These are phyloP conservation scores for Tiliqua scincoides DNA, from an alignment of 2,113 vertebrate genomes.

Conservation along the genomic window DNA sequence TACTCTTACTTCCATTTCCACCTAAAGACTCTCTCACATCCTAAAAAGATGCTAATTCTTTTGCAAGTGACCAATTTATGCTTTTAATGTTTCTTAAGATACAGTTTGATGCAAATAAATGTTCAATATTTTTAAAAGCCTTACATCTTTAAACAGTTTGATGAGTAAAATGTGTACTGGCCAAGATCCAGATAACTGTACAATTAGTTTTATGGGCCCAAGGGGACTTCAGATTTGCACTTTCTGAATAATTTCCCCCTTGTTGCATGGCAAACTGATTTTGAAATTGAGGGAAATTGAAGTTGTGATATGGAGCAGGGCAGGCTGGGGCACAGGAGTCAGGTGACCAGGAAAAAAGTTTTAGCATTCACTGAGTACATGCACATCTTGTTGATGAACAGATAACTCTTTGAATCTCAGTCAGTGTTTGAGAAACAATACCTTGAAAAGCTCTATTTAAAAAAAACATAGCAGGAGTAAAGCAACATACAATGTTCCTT, in stretches of 20 bases:
- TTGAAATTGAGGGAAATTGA: background rate
- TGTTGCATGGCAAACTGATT: background rate
- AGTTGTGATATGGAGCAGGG: no score
- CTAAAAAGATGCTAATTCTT: background rate
- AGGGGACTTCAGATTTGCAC: background rate
- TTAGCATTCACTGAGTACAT: background rate
- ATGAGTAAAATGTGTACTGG: constrained; percentile 61
- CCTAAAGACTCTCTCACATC: constrained; percentile 28
- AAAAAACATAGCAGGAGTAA: constrained; percentile 43
- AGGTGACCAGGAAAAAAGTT: background rate
- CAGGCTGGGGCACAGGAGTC: background rate
- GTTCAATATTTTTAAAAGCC: constrained; percentile 60
- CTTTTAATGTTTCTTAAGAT: constrained; percentile 27
- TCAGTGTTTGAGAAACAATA: constrained; percentile 51
- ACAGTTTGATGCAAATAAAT: constrained; percentile 51
- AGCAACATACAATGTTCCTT: constrained; percentile 17
- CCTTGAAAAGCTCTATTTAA: constrained; percentile 46
- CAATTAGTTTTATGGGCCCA: background rate
- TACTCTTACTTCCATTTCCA: constrained; percentile 54
- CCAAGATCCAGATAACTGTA: constrained; percentile 35
- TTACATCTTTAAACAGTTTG: constrained; percentile 59
- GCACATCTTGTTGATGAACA: background rate
- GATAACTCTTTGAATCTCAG: background rate
- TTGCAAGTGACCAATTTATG: background rate
- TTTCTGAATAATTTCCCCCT: background rate